phyloP scores from a whole-genome alignment of 2,113 vertebrate species.

The Australoheros scitulus region DNA sequence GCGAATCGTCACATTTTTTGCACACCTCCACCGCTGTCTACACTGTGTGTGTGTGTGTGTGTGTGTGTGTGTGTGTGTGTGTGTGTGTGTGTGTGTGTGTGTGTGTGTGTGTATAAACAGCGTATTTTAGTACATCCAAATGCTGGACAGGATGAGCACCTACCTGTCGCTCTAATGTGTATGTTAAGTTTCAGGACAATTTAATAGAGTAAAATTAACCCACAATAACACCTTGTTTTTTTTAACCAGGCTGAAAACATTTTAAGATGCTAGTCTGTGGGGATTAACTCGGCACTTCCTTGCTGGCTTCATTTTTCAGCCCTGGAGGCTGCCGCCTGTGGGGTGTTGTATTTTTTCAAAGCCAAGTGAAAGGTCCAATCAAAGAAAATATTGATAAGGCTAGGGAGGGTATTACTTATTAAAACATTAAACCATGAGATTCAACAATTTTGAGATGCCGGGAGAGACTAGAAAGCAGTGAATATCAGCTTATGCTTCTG shows the following conservation, averaged over 20 bases:
- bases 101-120: no score
- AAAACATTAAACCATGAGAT: not conserved
- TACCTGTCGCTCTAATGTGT: not conserved
- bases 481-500: constrained; percentile 46
- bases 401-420: not conserved
- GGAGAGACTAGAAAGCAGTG: constrained; percentile 24
- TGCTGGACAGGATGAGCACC: not conserved
- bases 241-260: not conserved
- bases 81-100: no score
- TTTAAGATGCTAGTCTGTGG: not conserved
- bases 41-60: no score
- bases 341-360: not conserved
- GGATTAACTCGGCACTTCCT: not conserved
- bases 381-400: constrained; percentile 28
- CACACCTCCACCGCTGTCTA: no score
- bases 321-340: not conserved
- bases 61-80: no score
- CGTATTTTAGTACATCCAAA: not conserved
- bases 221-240: not conserved
- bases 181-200: not conserved
- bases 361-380: not conserved
- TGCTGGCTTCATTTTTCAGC: not conserved
- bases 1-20: no score
- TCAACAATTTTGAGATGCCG: constrained; percentile 32
- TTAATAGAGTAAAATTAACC: not conserved